Evolutionary conservation across 2,113 vertebrate genomes (phyloP), one percentile per base, ranked within the genome.

Genomic region (Anarhynchus alexandrinus): DNA sequence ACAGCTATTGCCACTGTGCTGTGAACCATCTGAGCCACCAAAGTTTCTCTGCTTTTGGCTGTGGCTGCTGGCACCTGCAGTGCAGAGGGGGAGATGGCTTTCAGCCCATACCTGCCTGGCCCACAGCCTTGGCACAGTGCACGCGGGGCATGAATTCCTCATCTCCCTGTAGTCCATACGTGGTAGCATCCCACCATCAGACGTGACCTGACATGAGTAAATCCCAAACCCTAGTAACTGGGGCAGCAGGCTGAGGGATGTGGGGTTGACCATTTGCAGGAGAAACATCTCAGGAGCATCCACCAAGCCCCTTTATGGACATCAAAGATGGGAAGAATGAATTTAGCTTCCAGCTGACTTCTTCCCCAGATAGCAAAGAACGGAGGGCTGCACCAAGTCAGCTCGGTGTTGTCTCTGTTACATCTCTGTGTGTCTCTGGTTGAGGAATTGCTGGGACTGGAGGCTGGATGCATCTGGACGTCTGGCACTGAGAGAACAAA

Each of bases 161-260:
- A 0, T 64, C 45, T 79, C 40, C 54, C 51, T 5, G 30, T 0
- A 1, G 20, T 22, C 69, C 6, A 0, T 16, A 12, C 21, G 57
- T 0, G 12, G 67, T 32, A 65, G 29, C 8, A 27, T 32, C 80
- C 69, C 86, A 49, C 59, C 27, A 5, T 72, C 21, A 21, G 85
- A 55, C 7, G 26, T 82, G 95, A 78, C 17, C 87, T 94, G 94
- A 71, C 62, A 40, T 1, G 27, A 78, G 15, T 34, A 10, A 27
- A 59, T n/a, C 78, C 82, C 90, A 76, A 90, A 90, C 13, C 55
- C 55, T 57, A 26, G 47, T 2, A 26, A 26, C 40, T 4, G 30
- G 57, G 23, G 15, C 82, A 80, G 29, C 3, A 17, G 64, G 19
- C 38, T 55, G 52, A 90, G 82, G 66, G 85, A 72, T 40, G 66